Percentiles rank a stretch among this genome's conserved stretches.
Evolutionary conservation across 37 sponge, comb jelly and placozoan species (phyloP).

Genomic region (Cladorhizidae sp.): DNA sequence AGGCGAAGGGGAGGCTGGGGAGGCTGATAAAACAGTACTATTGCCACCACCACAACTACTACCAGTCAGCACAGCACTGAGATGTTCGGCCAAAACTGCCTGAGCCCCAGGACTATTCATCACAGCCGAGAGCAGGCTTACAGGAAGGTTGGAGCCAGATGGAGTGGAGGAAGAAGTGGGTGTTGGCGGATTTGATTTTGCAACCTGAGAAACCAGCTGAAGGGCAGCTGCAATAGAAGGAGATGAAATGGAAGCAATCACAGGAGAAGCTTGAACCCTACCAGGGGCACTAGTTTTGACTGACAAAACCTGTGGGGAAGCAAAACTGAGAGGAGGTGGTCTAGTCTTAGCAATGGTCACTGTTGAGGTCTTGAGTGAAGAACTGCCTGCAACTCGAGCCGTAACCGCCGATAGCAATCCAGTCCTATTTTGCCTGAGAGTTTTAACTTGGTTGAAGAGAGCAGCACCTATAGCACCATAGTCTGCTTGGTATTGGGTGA

Average conservation of each 20-base stretch:
- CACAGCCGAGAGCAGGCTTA: conserved; percentile 42
- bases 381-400: neutral
- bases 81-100: conserved; percentile 11
- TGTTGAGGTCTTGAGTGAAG: conserved; percentile 24
- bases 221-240: conserved; percentile 57
- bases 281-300: conserved; percentile 5
- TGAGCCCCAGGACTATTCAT: conserved; percentile 39
- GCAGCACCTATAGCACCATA: conserved; percentile 58
- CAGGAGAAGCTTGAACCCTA: conserved; percentile 5
- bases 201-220: conserved; percentile 20
- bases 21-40: neutral
- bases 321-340: conserved; percentile 34
- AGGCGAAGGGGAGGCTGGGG: neutral
- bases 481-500: conserved; percentile 62
- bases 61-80: neutral
- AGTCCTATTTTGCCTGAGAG: conserved; percentile 38
- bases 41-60: neutral
- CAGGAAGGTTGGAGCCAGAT: conserved; percentile 9
- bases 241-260: conserved; percentile 22
- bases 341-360: conserved; percentile 1
- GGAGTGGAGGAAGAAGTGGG: conserved; percentile 8
- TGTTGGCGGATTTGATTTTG: neutral
- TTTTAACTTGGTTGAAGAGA: conserved; percentile 71
- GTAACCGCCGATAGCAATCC: neutral
- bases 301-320: conserved; percentile 31